Evolutionary conservation across 2,888 invertebrate species (phyloP).

Genomic region (Holacanthella duospinosa): DNA sequence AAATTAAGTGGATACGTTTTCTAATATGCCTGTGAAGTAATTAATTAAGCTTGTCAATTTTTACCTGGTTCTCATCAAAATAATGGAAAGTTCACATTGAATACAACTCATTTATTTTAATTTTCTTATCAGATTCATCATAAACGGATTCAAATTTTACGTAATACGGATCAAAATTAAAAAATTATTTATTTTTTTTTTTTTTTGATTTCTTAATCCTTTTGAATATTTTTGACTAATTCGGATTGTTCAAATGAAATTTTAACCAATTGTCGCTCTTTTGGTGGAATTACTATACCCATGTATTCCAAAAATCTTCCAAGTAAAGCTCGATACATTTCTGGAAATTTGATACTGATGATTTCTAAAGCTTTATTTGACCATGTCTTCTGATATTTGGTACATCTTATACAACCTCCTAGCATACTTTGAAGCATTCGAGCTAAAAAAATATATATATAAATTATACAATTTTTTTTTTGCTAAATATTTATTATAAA

Average conservation of each 20-base stretch:
- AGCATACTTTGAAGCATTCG: slow-evolving; percentile 15
- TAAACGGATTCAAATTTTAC: not conserved
- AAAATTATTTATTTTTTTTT: not conserved
- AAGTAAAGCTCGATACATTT: slow-evolving; percentile 14
- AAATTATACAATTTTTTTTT: too few species aligned
- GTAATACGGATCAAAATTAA: too few species aligned
- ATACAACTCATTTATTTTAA: too few species aligned
- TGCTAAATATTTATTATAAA: not conserved
- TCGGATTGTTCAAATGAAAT: not conserved
- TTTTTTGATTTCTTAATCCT: not conserved
- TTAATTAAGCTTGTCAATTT: too few species aligned
- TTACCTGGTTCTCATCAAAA: too few species aligned
- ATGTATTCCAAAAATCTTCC: slow-evolving; percentile 12
- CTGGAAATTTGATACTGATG: slow-evolving; percentile 11
- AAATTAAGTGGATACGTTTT: too few species aligned
- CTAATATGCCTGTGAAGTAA: too few species aligned
- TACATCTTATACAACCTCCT: slow-evolving; percentile 17
- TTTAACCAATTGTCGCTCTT: not conserved
- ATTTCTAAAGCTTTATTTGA: slow-evolving; percentile 6
- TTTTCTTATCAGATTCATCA: not conserved
- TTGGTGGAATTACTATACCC: slow-evolving; percentile 5
- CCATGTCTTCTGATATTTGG: slow-evolving; percentile 9
- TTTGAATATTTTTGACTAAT: too few species aligned
- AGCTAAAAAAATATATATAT: slow-evolving; percentile 11
- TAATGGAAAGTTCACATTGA: too few species aligned